Evolutionary conservation across 2,888 invertebrate genomes (phyloP).

Genomic region (Erebia epiphron): DNA sequence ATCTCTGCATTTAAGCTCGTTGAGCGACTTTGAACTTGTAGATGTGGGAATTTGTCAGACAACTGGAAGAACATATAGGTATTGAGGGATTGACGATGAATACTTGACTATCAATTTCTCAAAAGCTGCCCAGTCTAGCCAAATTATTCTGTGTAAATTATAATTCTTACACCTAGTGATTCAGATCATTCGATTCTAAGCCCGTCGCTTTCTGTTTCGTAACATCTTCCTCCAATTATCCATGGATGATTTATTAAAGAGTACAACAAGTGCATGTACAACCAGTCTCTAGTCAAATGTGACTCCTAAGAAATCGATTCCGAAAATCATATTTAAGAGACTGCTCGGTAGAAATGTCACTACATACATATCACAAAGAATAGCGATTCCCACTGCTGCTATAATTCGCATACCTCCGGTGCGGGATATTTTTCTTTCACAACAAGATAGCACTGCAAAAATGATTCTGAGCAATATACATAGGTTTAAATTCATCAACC

Average conservation of each 20-base stretch:
- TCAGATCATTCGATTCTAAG: constrained; percentile 18
- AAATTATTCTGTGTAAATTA: background rate
- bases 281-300: constrained; percentile 33
- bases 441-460: constrained; percentile 29
- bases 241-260: constrained; percentile 41
- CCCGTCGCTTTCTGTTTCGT: constrained; percentile 16
- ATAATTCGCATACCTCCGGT: constrained; percentile 22
- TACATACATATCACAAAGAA: constrained; percentile 38
- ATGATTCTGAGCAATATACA: constrained; percentile 31
- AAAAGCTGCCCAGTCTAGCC: too few relatives aligned
- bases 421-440: constrained; percentile 23
- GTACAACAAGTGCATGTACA: constrained; percentile 31
- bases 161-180: background rate
- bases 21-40: too few relatives aligned
- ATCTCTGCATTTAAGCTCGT: too few relatives aligned
- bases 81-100: too few relatives aligned
- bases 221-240: constrained; percentile 35
- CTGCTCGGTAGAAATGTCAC: constrained; percentile 10
- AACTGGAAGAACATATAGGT: too few relatives aligned
- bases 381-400: constrained; percentile 33
- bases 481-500: constrained; percentile 35
- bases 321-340: background rate
- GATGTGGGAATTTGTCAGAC: too few relatives aligned
- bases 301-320: background rate
- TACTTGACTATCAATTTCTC: too few relatives aligned